These are phyloP conservation scores for Caenorhabditis angaria DNA, from an alignment of 2,888 invertebrate species.

Conservation along the genomic window DNA sequence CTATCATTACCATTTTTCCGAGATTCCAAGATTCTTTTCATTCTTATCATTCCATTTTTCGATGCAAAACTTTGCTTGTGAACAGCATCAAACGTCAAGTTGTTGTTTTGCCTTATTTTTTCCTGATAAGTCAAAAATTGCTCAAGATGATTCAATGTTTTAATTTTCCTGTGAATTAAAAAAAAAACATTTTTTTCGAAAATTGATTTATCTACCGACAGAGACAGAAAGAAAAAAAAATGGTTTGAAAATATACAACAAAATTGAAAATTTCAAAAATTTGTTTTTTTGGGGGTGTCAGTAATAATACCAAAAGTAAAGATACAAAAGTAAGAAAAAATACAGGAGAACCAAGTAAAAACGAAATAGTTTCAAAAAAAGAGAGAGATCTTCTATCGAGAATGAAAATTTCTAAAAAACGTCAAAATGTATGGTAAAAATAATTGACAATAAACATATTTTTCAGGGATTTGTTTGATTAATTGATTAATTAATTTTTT, in stretches of 20 bases:
- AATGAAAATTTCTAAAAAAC: background rate
- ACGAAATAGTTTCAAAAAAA: background rate
- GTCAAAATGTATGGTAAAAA: background rate
- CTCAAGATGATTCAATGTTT: slow-evolving; percentile 7
- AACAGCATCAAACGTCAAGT: too few relatives aligned
- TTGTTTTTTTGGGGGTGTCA: slow-evolving; percentile 7
- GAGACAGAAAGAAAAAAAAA: slow-evolving; percentile 3
- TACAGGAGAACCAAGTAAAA: background rate
- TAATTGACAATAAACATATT: background rate
- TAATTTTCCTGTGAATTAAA: slow-evolving; percentile 12
- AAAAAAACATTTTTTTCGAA: background rate
- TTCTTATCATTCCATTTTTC: too few relatives aligned
- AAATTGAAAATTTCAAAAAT: background rate
- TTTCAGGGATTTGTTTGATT: background rate
- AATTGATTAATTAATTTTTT: background rate
- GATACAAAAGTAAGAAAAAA: background rate
- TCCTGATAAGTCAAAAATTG: too few relatives aligned
- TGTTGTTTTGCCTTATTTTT: too few relatives aligned
- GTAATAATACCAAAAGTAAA: slow-evolving; percentile 9
- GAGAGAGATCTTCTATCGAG: background rate
- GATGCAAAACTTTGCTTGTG: too few relatives aligned
- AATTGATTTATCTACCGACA: slow-evolving; percentile 1
- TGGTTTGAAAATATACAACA: background rate
- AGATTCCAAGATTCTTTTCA: too few relatives aligned
- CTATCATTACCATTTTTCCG: too few relatives aligned